Conservation (phyloP, 2,888 invertebrate species). For the Lepeophtheirus nordmannii region DNA sequence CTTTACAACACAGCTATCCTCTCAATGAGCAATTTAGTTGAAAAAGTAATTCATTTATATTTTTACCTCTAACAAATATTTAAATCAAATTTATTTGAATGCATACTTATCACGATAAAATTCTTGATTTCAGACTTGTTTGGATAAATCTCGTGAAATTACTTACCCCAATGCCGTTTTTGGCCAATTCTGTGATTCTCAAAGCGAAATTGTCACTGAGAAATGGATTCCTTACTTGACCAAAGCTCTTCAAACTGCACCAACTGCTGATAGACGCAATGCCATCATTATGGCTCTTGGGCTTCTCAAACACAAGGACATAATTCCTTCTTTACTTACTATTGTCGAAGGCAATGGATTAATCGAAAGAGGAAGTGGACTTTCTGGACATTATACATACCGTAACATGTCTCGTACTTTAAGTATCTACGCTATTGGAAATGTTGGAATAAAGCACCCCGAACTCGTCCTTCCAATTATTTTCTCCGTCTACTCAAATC, state of each 20-base stretch:
- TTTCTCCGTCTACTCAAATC: conserved; percentile 19
- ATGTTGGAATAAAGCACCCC: neutral
- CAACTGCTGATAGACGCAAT: conserved; percentile 5
- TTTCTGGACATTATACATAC: neutral
- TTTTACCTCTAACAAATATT: neutral
- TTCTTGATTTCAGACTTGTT: neutral
- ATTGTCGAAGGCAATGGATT: neutral
- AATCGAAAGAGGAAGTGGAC: neutral
- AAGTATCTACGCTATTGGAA: conserved; percentile 11
- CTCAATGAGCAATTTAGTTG: conserved; percentile 3
- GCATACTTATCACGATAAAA: neutral
- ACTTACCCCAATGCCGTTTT: conserved; percentile 21
- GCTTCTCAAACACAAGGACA: neutral
- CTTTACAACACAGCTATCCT: conserved; percentile 6
- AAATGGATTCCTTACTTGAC: conserved; percentile 23
- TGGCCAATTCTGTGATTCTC: conserved; percentile 20
- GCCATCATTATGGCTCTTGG: conserved; percentile 17
- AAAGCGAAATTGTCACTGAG: conserved; percentile 1
- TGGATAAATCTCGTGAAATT: conserved; percentile 6
- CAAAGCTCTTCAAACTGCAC: neutral
- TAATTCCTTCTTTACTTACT: conserved; percentile 1
- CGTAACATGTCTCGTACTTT: neutral
- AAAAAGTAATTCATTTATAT: neutral
- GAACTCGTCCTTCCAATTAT: conserved; percentile 9
- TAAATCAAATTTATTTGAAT: neutral